phyloP scores from a whole-genome alignment of 1,140 invertebrate genomes.

The Microvelia longipes region DNA sequence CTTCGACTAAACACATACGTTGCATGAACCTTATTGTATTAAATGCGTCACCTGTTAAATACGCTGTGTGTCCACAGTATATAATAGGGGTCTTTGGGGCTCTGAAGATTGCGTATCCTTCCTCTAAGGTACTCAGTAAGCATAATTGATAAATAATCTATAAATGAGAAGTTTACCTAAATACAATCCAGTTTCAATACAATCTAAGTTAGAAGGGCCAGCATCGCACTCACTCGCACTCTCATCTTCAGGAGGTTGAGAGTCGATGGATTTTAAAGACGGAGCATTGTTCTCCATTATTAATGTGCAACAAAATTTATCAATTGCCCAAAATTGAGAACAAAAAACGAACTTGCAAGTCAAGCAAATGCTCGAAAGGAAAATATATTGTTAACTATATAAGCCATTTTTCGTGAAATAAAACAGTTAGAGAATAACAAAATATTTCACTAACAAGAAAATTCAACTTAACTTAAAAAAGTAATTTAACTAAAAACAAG shows the following conservation, averaged over 20 bases:
- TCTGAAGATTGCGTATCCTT: not conserved
- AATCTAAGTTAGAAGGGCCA: constrained; percentile 45
- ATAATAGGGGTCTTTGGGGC: not conserved
- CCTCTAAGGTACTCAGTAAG: not conserved
- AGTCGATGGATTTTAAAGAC: not conserved
- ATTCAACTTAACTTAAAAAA: too few species aligned
- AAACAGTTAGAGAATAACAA: too few species aligned
- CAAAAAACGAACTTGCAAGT: too few species aligned
- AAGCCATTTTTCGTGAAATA: too few species aligned
- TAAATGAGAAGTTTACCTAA: constrained; percentile 35
- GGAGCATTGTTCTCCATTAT: not conserved
- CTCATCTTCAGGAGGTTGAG: not conserved
- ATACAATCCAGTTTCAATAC: constrained; percentile 53
- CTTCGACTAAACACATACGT: not conserved
- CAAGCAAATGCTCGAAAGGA: too few species aligned
- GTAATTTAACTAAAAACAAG: too few species aligned
- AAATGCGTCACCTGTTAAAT: not conserved
- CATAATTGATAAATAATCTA: constrained; percentile 4
- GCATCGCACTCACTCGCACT: constrained; percentile 36
- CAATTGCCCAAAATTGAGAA: too few species aligned
- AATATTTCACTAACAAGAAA: too few species aligned
- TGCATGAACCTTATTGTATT: not conserved
- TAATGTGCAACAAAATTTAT: too few species aligned
- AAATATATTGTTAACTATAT: too few species aligned
- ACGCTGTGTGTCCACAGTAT: too few species aligned